These are phyloP conservation scores for Ericerus pela DNA, from an alignment of 1,140 invertebrate species.

Conservation along the genomic window DNA sequence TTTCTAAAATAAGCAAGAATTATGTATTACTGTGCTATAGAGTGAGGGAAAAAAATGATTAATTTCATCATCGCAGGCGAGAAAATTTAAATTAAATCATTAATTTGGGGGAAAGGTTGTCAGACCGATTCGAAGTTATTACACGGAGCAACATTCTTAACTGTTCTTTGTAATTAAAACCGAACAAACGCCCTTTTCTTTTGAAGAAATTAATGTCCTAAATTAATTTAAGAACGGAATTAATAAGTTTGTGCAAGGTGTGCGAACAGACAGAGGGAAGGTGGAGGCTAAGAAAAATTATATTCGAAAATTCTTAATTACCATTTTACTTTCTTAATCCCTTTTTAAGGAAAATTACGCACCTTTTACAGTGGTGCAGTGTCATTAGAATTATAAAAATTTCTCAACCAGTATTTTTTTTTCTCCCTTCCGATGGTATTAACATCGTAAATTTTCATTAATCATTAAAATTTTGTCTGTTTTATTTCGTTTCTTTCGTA, in stretches of 20 bases:
- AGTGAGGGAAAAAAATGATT: background rate
- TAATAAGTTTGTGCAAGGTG: constrained; percentile 11
- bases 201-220: constrained; percentile 9
- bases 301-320: constrained; percentile 5
- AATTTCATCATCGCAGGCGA: background rate
- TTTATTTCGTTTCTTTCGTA: too few species aligned
- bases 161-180: constrained; percentile 5
- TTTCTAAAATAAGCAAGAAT: background rate
- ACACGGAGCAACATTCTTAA: background rate
- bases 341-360: too few species aligned
- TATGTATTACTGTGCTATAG: background rate
- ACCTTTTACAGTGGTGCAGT: too few species aligned
- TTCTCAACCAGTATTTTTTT: too few species aligned
- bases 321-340: background rate
- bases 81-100: constrained; percentile 11
- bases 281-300: constrained; percentile 9
- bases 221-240: constrained; percentile 9
- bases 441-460: too few species aligned
- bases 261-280: too few species aligned
- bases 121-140: constrained; percentile 6
- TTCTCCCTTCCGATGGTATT: too few species aligned
- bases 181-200: constrained; percentile 9
- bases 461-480: too few species aligned
- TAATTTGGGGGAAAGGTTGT: constrained; percentile 4
- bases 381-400: too few species aligned